Conservation (phyloP, 2,888 invertebrate species). For the Polyommatus iphigenia region DNA sequence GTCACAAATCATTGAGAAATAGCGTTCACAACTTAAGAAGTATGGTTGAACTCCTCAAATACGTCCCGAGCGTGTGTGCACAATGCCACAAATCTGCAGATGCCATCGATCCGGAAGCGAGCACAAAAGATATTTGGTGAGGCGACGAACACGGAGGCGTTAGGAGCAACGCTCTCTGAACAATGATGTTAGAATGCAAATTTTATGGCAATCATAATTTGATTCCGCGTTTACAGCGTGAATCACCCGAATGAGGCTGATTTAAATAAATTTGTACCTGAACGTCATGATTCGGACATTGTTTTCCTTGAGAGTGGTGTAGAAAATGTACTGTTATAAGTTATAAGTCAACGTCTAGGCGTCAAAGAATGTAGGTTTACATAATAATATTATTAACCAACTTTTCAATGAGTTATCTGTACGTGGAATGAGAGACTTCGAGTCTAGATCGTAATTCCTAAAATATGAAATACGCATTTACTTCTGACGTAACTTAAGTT, state of each 20-base stretch:
- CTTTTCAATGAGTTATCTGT: background rate
- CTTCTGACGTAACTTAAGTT: background rate
- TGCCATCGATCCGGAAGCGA: constrained; percentile 6
- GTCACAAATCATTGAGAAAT: background rate
- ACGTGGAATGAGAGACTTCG: background rate
- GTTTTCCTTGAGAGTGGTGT: background rate
- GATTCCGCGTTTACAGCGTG: constrained; percentile 17
- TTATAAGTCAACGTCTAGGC: background rate
- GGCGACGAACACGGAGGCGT: constrained; percentile 10
- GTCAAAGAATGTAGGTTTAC: background rate
- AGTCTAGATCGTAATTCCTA: background rate
- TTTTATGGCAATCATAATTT: constrained; percentile 26
- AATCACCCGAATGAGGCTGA: background rate
- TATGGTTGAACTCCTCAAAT: background rate
- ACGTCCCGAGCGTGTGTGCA: background rate
- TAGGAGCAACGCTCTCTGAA: constrained; percentile 17
- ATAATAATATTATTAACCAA: background rate
- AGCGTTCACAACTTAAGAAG: background rate
- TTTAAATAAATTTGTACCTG: constrained; percentile 3
- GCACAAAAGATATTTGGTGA: constrained; percentile 23
- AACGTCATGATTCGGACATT: background rate
- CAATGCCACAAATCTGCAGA: constrained; percentile 1
- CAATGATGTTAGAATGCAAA: constrained; percentile 25
- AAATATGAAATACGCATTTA: background rate
- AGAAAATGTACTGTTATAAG: background rate